Percentiles rank a stretch among this genome's conserved stretches.
Conservation (phyloP, 1,140 invertebrate genomes). For the Acromyrmex heyeri region DNA sequence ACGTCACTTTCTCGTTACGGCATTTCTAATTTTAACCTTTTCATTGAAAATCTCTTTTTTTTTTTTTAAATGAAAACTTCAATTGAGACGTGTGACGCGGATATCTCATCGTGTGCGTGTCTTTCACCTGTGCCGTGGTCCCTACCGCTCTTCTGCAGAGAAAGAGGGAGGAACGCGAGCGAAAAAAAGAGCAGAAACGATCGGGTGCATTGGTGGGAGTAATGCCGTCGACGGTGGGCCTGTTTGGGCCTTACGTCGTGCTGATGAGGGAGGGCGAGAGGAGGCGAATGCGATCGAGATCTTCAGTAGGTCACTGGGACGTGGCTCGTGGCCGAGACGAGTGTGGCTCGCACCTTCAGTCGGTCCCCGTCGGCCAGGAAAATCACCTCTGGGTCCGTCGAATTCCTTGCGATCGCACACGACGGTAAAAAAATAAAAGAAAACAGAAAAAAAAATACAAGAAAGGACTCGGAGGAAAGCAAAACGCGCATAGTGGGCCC, state of each 20-base stretch:
- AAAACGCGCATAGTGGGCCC: conserved; percentile 21
- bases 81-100: conserved; percentile 20
- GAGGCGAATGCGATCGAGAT: conserved; percentile 74
- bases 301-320: conserved; percentile 86
- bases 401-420: conserved; percentile 60
- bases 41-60: conserved; percentile 31
- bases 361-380: conserved; percentile 82
- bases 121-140: conserved; percentile 69
- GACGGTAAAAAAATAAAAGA: conserved; percentile 28
- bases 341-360: conserved; percentile 79
- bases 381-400: conserved; percentile 79
- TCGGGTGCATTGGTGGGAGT: conserved; percentile 39
- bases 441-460: background rate
- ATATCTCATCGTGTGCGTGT: conserved; percentile 49
- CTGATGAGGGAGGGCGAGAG: conserved; percentile 63
- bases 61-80: conserved; percentile 20
- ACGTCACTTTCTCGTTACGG: conserved; percentile 35
- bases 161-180: background rate
- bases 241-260: conserved; percentile 62
- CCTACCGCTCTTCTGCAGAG: conserved; percentile 40
- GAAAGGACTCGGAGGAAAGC: background rate
- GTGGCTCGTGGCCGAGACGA: conserved; percentile 81
- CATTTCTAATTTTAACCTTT: conserved; percentile 37
- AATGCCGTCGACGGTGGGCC: conserved; percentile 66
- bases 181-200: conserved; percentile 53